These are phyloP conservation scores for Anthonomus grandis DNA, from an alignment of 1,140 invertebrate genomes.

Conservation along the genomic window DNA sequence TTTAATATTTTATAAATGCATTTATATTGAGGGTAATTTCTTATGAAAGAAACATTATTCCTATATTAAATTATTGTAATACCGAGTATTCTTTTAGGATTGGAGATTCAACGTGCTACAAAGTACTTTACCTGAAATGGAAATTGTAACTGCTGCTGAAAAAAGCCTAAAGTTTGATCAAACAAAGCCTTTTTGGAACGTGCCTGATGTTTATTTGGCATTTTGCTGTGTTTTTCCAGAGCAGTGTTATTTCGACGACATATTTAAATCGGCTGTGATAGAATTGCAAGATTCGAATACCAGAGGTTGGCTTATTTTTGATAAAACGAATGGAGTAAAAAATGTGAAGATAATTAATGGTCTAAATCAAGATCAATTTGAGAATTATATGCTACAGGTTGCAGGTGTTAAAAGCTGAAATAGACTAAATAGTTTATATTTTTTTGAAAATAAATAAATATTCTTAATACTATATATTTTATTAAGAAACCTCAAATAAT, in stretches of 20 bases:
- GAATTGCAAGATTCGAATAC: background rate
- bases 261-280: background rate
- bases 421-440: too few relatives aligned
- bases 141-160: background rate
- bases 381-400: background rate
- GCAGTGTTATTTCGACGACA: background rate
- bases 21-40: too few relatives aligned
- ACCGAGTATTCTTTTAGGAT: too few relatives aligned
- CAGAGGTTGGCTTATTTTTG: background rate
- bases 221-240: background rate
- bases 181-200: background rate
- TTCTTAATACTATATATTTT: too few relatives aligned
- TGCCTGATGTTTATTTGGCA: background rate
- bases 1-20: too few relatives aligned
- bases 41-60: too few relatives aligned
- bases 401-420: too few relatives aligned
- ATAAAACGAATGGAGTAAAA: background rate
- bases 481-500: too few relatives aligned
- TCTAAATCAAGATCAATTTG: background rate
- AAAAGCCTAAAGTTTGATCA: background rate
- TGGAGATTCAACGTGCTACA: background rate
- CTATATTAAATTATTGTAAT: too few relatives aligned
- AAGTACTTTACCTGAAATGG: background rate
- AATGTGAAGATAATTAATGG: background rate
- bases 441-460: too few relatives aligned